Base-by-base conservation (phyloP, 2,797 vertebrate genomes). In the Neoniphon sammara region DNA sequence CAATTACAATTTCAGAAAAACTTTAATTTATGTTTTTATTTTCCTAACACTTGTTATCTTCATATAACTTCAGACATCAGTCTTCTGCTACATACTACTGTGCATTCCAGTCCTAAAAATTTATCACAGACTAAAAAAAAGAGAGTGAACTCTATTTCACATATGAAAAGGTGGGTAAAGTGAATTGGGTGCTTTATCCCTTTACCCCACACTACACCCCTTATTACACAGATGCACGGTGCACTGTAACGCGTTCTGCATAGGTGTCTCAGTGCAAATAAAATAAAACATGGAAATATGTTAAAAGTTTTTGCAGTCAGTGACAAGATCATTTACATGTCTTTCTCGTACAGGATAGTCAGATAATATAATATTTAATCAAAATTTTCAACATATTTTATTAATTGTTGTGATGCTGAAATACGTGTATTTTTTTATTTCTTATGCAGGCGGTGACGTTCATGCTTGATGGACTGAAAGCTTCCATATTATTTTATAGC, bases 401-500 rank as follows among this genome's bases (percentile, higher is more conserved):
- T 46, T 4, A 72, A 57, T 30, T 73, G 4, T 47, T 73, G 4
- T 47, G 20, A 21, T 53, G 58, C 21, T 77, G n/a, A 27, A 73
- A 78, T 54, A 53, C 8, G 1, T 15, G 58, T 49, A 18, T 7
- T 36, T 66, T 30, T n/a, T 7, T 65, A 36, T 71, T 77, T 62
- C 49, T 31, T 12, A 52, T 30, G 56, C 74, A 62, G 66, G 11
- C 30, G 59, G 78, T 52, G 66, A 64, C 70, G 75, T 57, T 31
- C 15, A 20, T n/a, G 73, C 49, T 68, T 30, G 31, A 7, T n/a
- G 57, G 68, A 42, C 65, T 61, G 58, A 55, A 66, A 70, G 76
- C 78, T 73, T 81, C 74, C 81, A 75, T 79, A 83, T 84, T 85
- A 82, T 88, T 89, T 81, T 85, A 82, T 79, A 82, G 72, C 73